Evolutionary conservation across 1,140 invertebrate genomes (phyloP).

Genomic region (Aphelinus atriplicis): DNA sequence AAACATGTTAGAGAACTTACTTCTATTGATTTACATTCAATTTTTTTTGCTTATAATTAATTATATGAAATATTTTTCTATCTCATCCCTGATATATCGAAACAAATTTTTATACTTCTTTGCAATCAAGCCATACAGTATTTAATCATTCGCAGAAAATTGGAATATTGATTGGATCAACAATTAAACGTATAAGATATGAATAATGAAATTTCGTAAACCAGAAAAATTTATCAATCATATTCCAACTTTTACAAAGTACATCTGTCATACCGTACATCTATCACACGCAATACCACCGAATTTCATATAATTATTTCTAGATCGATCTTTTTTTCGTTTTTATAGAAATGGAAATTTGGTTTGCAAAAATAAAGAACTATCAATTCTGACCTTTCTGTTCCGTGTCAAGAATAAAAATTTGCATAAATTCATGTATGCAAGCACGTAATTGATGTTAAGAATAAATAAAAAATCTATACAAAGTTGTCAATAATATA

Average conservation of each 20-base stretch:
- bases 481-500: neutral
- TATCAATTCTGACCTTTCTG: slow-evolving; percentile 59
- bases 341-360: slow-evolving; percentile 42
- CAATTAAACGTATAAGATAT: slow-evolving; percentile 20
- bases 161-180: slow-evolving; percentile 34
- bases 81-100: neutral
- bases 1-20: slow-evolving; percentile 67
- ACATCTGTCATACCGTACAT: slow-evolving; percentile 40
- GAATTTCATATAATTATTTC: slow-evolving; percentile 24
- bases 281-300: slow-evolving; percentile 48
- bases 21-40: slow-evolving; percentile 47
- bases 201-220: neutral
- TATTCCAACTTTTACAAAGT: slow-evolving; percentile 63
- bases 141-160: slow-evolving; percentile 29
- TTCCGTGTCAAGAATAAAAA: slow-evolving; percentile 48
- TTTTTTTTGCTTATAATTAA: slow-evolving; percentile 16
- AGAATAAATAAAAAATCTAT: too few species aligned
- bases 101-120: slow-evolving; percentile 5
- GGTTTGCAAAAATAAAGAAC: slow-evolving; percentile 53
- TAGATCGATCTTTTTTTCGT: slow-evolving; percentile 49
- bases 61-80: too few species aligned
- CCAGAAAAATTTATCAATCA: slow-evolving; percentile 44
- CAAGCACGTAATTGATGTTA: too few species aligned
- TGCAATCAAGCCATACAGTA: slow-evolving; percentile 26
- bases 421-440: slow-evolving; percentile 13